Evolutionary conservation across 2,113 vertebrate species (phyloP).

Genomic region (Dicrurus megarhynchus): DNA sequence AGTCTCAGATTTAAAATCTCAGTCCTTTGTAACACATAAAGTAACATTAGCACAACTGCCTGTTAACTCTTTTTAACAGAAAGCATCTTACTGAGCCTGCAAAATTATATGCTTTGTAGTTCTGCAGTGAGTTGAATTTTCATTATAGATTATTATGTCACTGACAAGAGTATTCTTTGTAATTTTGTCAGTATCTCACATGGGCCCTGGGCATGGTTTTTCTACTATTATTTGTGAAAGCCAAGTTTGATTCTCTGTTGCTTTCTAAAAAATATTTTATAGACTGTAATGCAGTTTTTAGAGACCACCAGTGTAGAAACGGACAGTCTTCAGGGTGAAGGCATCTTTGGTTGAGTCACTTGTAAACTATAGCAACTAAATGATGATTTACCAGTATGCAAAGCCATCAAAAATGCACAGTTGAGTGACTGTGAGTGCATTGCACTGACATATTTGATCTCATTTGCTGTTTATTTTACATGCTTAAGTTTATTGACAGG

Average conservation of each 20-base stretch:
- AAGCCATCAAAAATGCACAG: slow-evolving; percentile 37
- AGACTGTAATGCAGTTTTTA: background rate
- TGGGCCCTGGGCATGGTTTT: background rate
- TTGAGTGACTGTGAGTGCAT: background rate
- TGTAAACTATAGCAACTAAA: slow-evolving; percentile 20
- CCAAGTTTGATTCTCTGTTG: background rate
- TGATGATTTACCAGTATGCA: slow-evolving; percentile 23
- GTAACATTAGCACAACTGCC: background rate
- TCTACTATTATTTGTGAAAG: background rate
- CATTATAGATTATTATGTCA: background rate
- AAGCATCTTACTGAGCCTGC: background rate
- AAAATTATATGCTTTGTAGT: background rate
- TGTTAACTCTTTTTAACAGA: background rate
- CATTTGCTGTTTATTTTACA: slow-evolving; percentile 32
- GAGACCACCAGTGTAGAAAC: slow-evolving; percentile 44
- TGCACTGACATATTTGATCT: background rate
- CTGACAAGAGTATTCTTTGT: background rate
- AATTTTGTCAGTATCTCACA: background rate
- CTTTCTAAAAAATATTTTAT: slow-evolving; percentile 9
- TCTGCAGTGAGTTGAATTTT: background rate
- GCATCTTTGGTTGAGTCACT: background rate
- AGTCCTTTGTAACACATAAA: background rate
- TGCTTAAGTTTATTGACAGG: slow-evolving; percentile 10
- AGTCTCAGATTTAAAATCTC: no score
- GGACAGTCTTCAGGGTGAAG: background rate